Evolutionary conservation across 2,113 vertebrate species (phyloP).

Genomic region (Pollimyrus isidori): DNA sequence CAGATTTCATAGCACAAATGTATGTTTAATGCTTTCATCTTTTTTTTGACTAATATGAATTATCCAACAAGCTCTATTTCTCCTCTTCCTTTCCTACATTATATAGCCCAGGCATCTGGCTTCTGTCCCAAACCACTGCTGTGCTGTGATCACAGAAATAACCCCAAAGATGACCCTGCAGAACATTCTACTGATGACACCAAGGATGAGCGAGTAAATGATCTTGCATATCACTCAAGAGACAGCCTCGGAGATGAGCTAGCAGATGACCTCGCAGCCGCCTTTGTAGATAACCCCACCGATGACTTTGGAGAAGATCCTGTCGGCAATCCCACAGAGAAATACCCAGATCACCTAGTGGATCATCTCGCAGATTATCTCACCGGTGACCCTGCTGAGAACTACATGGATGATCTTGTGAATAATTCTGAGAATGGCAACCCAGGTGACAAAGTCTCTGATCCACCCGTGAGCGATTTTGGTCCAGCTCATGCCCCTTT

Average conservation of each 20-base stretch:
- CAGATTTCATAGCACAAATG: background rate
- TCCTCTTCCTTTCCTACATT: slow-evolving; percentile 17
- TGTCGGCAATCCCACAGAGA: background rate
- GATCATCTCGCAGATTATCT: background rate
- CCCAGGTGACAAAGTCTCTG: slow-evolving; percentile 25
- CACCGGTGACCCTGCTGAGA: background rate
- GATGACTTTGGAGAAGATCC: background rate
- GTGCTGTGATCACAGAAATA: slow-evolving; percentile 17
- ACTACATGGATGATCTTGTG: background rate
- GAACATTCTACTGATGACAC: background rate
- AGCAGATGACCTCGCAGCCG: background rate
- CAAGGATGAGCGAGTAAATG: background rate
- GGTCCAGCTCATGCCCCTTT: background rate
- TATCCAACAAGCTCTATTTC: background rate
- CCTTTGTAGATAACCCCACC: background rate
- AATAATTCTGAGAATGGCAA: slow-evolving; percentile 29
- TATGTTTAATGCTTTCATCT: background rate
- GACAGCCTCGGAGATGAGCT: background rate
- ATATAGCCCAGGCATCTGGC: slow-evolving; percentile 45
- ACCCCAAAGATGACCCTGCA: background rate
- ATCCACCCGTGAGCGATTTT: slow-evolving; percentile 19
- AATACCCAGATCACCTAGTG: background rate
- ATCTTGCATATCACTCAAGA: background rate
- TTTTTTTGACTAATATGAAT: background rate
- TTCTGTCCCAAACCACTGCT: slow-evolving; percentile 36